Percentiles rank a stretch among this genome's conserved stretches.
Evolutionary conservation across 2,888 invertebrate species (phyloP).

Genomic region (Drosophila falleni): DNA sequence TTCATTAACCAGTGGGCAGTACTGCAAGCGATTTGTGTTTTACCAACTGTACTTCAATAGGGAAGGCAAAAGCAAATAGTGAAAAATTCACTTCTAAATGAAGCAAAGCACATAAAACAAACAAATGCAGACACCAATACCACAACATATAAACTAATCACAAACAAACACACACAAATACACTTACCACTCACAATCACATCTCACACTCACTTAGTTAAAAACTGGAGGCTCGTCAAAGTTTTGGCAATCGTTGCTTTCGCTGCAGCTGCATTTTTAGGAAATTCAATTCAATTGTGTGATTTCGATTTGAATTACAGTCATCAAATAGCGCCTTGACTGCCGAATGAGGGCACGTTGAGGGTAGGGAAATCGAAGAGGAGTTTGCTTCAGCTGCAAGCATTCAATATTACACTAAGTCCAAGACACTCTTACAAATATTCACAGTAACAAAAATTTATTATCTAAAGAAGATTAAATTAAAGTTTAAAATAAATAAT

Average conservation of each 20-base stretch:
- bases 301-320: slow-evolving; percentile 76
- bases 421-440: background rate
- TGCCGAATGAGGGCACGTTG: background rate
- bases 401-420: background rate
- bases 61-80: slow-evolving; percentile 22
- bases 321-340: slow-evolving; percentile 43
- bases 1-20: slow-evolving; percentile 62
- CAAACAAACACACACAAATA: slow-evolving; percentile 53
- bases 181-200: slow-evolving; percentile 51
- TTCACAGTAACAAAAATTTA: background rate
- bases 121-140: slow-evolving; percentile 51
- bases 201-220: slow-evolving; percentile 21
- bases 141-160: slow-evolving; percentile 66
- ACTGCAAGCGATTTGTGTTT: slow-evolving; percentile 46
- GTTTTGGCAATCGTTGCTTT: slow-evolving; percentile 53
- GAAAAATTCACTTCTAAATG: slow-evolving; percentile 32
- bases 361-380: background rate
- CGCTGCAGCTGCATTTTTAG: slow-evolving; percentile 38
- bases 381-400: background rate
- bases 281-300: slow-evolving; percentile 76
- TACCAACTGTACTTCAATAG: slow-evolving; percentile 65
- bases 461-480: background rate
- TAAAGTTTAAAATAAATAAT: background rate
- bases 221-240: slow-evolving; percentile 65
- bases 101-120: slow-evolving; percentile 42